Base-by-base conservation (phyloP, 2,113 vertebrate species). In the Gila orcuttii region DNA sequence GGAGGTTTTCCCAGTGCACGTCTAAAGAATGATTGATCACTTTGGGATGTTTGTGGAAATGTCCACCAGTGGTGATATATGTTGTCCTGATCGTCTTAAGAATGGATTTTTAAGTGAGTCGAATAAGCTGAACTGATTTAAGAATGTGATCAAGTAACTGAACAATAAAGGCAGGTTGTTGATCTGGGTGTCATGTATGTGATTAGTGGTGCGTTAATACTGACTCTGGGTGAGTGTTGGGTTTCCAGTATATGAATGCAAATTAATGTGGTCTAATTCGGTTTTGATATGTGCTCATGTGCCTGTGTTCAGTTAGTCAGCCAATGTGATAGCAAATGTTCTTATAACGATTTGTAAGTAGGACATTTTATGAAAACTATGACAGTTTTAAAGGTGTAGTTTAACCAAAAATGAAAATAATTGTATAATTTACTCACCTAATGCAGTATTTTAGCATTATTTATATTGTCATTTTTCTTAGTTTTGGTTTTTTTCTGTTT, bases 11-110 rank as follows among this genome's bases (percentile, higher is more conserved):
- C 78, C 79, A 31, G 79, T 82, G 71, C 62, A 25, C 45, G 71
- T 66, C 73, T 31, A n/a, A 87, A 31, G 13, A 55, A 39, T 83
- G 85, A 88, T 79, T 73, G 81, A 84, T 86, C 31, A 7, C 76
- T 86, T 89, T 62, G 68, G 47, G 86, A 85, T 89, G 88, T 89
- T 87, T 87, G 83, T 75, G 83, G 77, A 83, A 83, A 83, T 75
- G 55, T 84, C 74, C 62, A 84, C 64, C 79, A 79, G 88, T 31
- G 12, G 50, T 82, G 88, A 87, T 79, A 4, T 73, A 57, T 79
- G 64, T 80, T 78, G 73, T 87, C 79, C 78, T 39, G 33, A 79
- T 87, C 45, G 10, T 57, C 33, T 39, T 17, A n/a, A 78, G 50
- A 85, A 85, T 89, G 78, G 85, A 62, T 73, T 57, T 82, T 87